These are phyloP conservation scores for Drosophila parvula DNA, from an alignment of 1,140 invertebrate genomes.

Conservation along the genomic window DNA sequence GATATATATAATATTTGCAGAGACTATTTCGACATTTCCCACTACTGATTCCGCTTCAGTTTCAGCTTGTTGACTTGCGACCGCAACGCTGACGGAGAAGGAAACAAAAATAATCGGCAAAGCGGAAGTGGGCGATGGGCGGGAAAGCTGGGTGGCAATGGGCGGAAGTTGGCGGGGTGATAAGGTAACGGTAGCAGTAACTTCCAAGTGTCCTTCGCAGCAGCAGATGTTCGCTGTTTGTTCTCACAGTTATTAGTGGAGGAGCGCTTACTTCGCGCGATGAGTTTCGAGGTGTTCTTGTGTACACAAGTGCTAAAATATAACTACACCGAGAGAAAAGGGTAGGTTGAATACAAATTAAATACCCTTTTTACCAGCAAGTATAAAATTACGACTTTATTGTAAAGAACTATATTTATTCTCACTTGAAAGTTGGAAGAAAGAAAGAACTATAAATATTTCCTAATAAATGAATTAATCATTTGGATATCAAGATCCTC, in stretches of 20 bases:
- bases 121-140: constrained; percentile 3
- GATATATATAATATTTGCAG: not conserved
- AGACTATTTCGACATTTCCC: not conserved
- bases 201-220: constrained; percentile 19
- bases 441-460: not conserved
- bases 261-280: constrained; percentile 14
- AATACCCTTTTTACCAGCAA: not conserved
- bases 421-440: not conserved
- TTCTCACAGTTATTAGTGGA: constrained; percentile 43
- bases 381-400: not conserved
- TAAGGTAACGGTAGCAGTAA: constrained; percentile 26
- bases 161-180: constrained; percentile 8
- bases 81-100: constrained; percentile 20
- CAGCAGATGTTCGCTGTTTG: constrained; percentile 39
- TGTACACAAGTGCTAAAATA: constrained; percentile 9
- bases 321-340: not conserved
- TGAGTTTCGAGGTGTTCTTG: constrained; percentile 19
- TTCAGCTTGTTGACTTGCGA: constrained; percentile 45
- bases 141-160: not conserved
- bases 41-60: not conserved
- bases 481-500: no score
- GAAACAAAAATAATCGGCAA: constrained; percentile 33
- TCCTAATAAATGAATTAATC: not conserved
- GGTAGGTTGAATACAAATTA: not conserved
- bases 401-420: not conserved